A percentile compares a stretch with the other conserved stretches of the same genome.
Conservation (phyloP, 1,140 invertebrate genomes). For the Papilio xuthus region DNA sequence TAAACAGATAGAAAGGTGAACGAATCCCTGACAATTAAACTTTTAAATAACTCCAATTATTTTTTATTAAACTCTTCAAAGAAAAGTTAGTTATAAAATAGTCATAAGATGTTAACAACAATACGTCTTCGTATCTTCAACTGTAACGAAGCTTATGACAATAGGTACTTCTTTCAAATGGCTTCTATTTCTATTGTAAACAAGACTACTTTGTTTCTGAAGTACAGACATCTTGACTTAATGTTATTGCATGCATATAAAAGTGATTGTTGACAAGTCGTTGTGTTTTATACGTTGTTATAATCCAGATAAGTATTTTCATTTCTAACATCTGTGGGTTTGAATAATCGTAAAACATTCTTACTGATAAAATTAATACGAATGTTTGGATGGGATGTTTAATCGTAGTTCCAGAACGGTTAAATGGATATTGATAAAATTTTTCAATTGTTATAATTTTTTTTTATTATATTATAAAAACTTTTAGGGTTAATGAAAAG, state of each 20-base stretch:
- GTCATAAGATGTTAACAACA: background rate
- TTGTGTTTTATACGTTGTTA: conserved; percentile 14
- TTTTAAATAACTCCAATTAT: too few relatives aligned
- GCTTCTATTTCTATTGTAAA: conserved; percentile 17
- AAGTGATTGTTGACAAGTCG: conserved; percentile 11
- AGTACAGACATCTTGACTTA: conserved; percentile 15
- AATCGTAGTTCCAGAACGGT: too few relatives aligned
- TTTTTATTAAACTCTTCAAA: too few relatives aligned
- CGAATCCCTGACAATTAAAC: too few relatives aligned
- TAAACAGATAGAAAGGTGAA: too few relatives aligned
- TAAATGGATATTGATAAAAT: too few relatives aligned
- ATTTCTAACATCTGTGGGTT: background rate
- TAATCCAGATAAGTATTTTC: conserved; percentile 22
- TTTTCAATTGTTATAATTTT: background rate
- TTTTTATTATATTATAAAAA: too few relatives aligned
- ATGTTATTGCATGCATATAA: conserved; percentile 31
- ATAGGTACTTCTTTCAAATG: background rate
- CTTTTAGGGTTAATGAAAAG: conserved; percentile 9
- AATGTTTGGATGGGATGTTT: too few relatives aligned
- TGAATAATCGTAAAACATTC: background rate
- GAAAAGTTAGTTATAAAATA: background rate
- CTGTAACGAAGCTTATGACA: conserved; percentile 4
- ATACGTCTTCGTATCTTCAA: background rate
- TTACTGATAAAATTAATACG: too few relatives aligned
- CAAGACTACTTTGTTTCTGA: conserved; percentile 4